Evolutionary conservation across 2,113 vertebrate genomes (phyloP), one percentile per base, ranked within the genome.

Genomic region (Tetrao urogallus): DNA sequence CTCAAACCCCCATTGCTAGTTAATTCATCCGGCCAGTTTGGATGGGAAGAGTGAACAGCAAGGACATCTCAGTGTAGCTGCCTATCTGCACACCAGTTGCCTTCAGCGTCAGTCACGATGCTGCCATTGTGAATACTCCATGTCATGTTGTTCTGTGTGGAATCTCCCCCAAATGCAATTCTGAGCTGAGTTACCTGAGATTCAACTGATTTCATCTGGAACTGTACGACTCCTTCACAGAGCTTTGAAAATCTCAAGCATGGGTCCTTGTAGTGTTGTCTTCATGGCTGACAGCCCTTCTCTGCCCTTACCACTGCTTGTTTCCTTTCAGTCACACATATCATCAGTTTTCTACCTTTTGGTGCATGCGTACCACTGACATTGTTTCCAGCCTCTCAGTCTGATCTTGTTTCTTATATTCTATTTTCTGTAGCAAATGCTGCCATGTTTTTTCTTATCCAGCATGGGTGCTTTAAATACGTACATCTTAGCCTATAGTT

Each of bases 261-360:
- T 71, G 82, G 81, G 54, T 75, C 52, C 71, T 38, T 76, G 74
- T 72, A 92, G 61, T n/a, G 2, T 45, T 61, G 38, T 38, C 60
- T 57, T 58, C 42, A 5, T 54, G 60, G 77, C 4, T 93, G 92
- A 80, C 87, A 86, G 76, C 82, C 89, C 89, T 82, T 80, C 76
- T 25, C 58, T 88, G 89, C 89, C 93, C 79, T 82, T 57, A 71
- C 72, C 54, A 0, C 89, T 79, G 72, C 50, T n/a, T 58, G 66
- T 84, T 94, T 79, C 89, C 87, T 73, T 75, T 88, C 92, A 90
- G 82, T 57, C 91, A 50, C 17, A 50, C 72, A 88, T 65, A 60
- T 52, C 89, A 79, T 61, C 43, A 81, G 75, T 63, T 92, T 94
- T 74, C 92, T 76, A 58, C 10, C 6, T 80, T 32, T 25, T 71